phyloP scores from a whole-genome alignment of 2,113 vertebrate species.

The Trichomycterus rosablanca region DNA sequence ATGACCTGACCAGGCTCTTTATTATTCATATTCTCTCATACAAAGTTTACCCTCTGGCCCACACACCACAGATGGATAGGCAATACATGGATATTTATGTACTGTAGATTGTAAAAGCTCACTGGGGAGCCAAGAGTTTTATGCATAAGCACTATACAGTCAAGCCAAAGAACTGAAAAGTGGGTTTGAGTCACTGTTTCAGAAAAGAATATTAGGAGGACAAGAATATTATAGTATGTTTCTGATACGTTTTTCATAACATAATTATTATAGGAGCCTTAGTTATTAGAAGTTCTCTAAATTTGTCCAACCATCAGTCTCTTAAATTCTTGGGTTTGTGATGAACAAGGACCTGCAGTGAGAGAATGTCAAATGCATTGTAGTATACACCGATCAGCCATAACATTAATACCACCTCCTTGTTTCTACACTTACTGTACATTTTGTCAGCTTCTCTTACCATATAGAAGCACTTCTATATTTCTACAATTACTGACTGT shows the following conservation, averaged over 20 bases:
- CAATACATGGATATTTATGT: conserved; percentile 25
- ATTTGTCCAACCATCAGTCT: conserved; percentile 16
- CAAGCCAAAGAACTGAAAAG: conserved; percentile 3
- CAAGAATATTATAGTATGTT: not conserved
- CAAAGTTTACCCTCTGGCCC: conserved; percentile 11
- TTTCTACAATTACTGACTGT: too few species aligned
- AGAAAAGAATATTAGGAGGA: too few species aligned
- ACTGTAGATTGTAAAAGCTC: conserved; percentile 13
- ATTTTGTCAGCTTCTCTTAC: too few species aligned
- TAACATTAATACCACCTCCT: too few species aligned
- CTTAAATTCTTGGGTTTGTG: conserved; percentile 9
- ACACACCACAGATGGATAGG: conserved; percentile 16
- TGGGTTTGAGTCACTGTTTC: not conserved
- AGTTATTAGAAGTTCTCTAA: too few species aligned
- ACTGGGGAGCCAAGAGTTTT: not conserved
- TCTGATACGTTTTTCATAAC: too few species aligned
- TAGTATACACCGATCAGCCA: too few species aligned
- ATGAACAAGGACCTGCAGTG: conserved; percentile 11
- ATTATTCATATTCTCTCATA: conserved; percentile 19
- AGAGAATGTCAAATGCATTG: conserved; percentile 21
- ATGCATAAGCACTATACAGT: not conserved
- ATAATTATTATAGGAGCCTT: too few species aligned
- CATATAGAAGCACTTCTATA: too few species aligned
- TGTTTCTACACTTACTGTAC: too few species aligned
- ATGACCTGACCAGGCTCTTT: conserved; percentile 27